Conservation (phyloP, 1,140 invertebrate species). For the Lithobius niger region DNA sequence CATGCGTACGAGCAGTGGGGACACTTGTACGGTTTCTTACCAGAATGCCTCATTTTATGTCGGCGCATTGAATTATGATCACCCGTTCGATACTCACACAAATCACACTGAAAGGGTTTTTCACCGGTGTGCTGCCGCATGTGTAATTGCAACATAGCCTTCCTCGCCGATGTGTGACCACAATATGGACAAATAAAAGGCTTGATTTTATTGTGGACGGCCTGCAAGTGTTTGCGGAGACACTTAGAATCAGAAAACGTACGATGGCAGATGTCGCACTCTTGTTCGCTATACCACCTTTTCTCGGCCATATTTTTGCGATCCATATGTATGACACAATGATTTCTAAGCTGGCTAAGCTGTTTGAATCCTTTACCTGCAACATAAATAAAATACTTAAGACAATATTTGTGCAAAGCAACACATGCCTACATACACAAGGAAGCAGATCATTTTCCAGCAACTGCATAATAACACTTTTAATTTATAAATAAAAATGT, state of each 20-base stretch:
- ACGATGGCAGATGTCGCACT: constrained; percentile 52
- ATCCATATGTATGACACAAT: constrained; percentile 41
- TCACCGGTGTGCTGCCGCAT: constrained; percentile 57
- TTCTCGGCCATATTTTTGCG: constrained; percentile 28
- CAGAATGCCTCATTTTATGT: constrained; percentile 61
- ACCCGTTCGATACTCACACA: constrained; percentile 56
- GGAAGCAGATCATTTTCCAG: too few relatives aligned
- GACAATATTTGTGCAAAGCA: too few relatives aligned
- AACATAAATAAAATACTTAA: background rate
- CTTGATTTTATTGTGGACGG: constrained; percentile 60
- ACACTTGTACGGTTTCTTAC: constrained; percentile 54
- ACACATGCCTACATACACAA: too few relatives aligned
- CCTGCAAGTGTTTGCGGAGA: constrained; percentile 57
- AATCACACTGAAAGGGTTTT: constrained; percentile 64
- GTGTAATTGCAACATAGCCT: constrained; percentile 47
- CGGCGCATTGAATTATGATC: constrained; percentile 69
- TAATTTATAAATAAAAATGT: too few relatives aligned
- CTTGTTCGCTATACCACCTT: constrained; percentile 44
- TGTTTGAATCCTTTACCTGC: constrained; percentile 45
- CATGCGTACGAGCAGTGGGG: constrained; percentile 51
- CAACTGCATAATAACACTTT: too few relatives aligned
- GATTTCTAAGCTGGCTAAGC: constrained; percentile 45
- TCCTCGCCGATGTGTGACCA: constrained; percentile 47
- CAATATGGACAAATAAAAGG: constrained; percentile 62
- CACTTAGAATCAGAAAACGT: constrained; percentile 58